Base-by-base conservation (phyloP, 2,888 invertebrate genomes). In the Limnephilus rhombicus region DNA sequence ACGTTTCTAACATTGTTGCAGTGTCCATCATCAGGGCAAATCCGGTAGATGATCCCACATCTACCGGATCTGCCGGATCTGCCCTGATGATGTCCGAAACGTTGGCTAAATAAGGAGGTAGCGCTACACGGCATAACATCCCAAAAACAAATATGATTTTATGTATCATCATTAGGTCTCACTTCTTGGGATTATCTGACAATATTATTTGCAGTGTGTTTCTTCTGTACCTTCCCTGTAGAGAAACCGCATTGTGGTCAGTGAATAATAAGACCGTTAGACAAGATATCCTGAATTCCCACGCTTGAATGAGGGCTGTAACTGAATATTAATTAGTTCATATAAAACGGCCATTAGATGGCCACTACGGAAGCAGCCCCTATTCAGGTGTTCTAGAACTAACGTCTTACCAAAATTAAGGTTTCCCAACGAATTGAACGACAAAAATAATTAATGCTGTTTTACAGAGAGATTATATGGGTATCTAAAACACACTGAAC, bases 301-400 rank as follows among this genome's bases (percentile, higher is more conserved):
- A 86, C 86, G 86, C 41, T 68, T 68, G 68, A 68, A 86, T 45
- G 45, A 29, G 86, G 45, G 45, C 9, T 68, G n/a, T 68, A 24
- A 68, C 37, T 45, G 86, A 86, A 86, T 86, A 86, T 86, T 86
- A 86, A 86, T 37, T n/a, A 86, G 86, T 41, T n/a, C 11, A 5
- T 3, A 15, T 83, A 34, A 41, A 31, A 34, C 49, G 86, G 13
- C 86, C 29, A 86, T n/a, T 45, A 49, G 86, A 45, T 86, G 12
- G 13, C 49, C 9, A 4, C 45, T 29, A 90, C 85, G 90, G 90
- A 91, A 85, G 41, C 53, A 31, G 34, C 90, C 90, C 90, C 90
- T 91, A 91, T 91, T 91, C 90, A 91, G 90, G 90, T 91, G 90
- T 91, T 91, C 45, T n/a, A 85, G 31, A 91, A 91, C 80, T 68